Percentiles rank a stretch among this genome's conserved stretches.
Conservation (phyloP, 2,888 invertebrate genomes). For the Lumbricus terrestris region DNA sequence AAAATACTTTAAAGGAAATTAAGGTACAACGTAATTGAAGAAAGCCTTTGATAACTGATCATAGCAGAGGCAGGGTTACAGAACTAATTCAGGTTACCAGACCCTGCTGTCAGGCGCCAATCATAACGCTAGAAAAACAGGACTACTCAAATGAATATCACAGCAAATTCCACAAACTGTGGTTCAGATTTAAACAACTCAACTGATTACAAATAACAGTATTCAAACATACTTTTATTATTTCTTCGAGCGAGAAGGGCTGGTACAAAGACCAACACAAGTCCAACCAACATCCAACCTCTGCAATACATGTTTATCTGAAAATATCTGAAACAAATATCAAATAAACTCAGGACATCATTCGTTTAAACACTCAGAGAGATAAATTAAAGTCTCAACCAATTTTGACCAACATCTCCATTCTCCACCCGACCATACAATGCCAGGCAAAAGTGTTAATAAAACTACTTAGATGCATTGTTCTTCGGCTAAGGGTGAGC, state of each 20-base stretch:
- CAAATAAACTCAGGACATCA: neutral
- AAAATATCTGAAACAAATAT: neutral
- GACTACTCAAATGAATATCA: neutral
- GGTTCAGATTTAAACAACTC: neutral
- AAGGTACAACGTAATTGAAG: neutral
- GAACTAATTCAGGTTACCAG: neutral
- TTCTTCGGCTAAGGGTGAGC: no score
- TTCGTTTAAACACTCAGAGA: neutral
- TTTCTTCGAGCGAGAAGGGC: conserved; percentile 5
- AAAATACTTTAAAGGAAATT: no score
- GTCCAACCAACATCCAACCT: neutral
- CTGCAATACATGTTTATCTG: neutral
- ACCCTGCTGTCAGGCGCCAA: neutral
- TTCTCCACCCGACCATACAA: no score
- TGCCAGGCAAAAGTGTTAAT: no score
- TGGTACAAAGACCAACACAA: conserved; percentile 6
- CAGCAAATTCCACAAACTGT: neutral
- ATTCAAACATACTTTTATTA: neutral
- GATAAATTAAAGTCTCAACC: neutral
- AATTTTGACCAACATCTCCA: no score
- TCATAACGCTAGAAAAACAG: neutral
- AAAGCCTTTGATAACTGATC: neutral
- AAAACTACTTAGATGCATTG: no score
- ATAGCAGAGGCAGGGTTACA: neutral
- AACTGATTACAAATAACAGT: neutral